phyloP scores from a whole-genome alignment of 2,888 invertebrate genomes.

The Melieria crassipennis region DNA sequence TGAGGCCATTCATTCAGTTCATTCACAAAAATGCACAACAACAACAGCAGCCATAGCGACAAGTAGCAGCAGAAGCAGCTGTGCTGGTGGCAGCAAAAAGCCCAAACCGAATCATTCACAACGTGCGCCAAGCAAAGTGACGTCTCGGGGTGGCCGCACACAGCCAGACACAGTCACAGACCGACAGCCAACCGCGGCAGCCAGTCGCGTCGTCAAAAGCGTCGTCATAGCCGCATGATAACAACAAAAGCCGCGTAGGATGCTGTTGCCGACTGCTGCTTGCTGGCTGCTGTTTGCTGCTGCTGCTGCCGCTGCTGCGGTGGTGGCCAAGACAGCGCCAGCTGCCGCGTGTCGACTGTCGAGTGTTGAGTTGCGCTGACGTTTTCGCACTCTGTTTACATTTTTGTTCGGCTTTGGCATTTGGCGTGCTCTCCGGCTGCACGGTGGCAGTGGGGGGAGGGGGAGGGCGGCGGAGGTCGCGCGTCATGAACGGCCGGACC shows the following conservation, averaged over 20 bases:
- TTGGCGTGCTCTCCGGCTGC: no score
- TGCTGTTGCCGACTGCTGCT: neutral
- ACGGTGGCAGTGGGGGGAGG: no score
- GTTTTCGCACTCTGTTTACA: slow-evolving; percentile 46
- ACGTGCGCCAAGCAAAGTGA: neutral
- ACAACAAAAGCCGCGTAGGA: neutral
- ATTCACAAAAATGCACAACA: neutral
- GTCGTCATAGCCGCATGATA: neutral
- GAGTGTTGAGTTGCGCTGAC: slow-evolving; percentile 5
- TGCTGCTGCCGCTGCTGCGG: slow-evolving; percentile 13
- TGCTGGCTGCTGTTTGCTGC: neutral
- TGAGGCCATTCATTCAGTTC: neutral
- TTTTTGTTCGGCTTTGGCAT: slow-evolving; percentile 41
- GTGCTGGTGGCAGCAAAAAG: neutral
- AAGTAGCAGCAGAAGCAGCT: slow-evolving; percentile 1
- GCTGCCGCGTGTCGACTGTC: slow-evolving; percentile 5
- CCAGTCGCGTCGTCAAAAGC: no score
- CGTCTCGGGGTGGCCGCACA: neutral
- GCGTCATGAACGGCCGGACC: neutral
- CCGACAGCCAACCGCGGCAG: neutral
- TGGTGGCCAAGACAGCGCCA: neutral
- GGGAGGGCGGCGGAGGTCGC: no score
- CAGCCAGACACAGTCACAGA: neutral
- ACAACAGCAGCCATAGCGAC: neutral
- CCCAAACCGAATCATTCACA: neutral